Percentiles rank a stretch among this genome's conserved stretches.
Conservation (phyloP, 2,797 vertebrate species). For the Peromyscus eremicus region DNA sequence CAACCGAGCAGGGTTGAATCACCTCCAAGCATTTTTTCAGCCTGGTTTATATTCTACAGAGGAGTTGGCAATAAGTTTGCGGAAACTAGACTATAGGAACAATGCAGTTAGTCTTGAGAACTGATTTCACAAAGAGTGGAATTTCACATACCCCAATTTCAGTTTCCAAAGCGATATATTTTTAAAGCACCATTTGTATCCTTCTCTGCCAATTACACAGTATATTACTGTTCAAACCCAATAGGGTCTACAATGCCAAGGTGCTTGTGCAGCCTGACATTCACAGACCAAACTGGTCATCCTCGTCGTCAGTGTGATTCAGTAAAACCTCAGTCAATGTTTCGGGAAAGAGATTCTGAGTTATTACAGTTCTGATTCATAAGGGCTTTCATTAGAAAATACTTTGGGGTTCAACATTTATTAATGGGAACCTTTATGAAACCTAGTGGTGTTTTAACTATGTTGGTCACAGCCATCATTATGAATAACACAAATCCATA, state of each 20-base stretch:
- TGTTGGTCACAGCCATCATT: conserved; percentile 38
- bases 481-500: conserved; percentile 50
- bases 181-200: conserved; percentile 75
- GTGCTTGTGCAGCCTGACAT: conserved; percentile 75
- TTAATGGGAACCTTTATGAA: conserved; percentile 67
- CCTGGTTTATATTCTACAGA: conserved; percentile 60
- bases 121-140: conserved; percentile 68
- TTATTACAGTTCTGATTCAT: conserved; percentile 66
- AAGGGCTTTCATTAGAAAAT: conserved; percentile 79
- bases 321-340: conserved; percentile 77
- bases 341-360: conserved; percentile 66
- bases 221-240: conserved; percentile 75
- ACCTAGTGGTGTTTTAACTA: conserved; percentile 29
- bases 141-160: conserved; percentile 63
- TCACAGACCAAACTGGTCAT: conserved; percentile 76
- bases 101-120: conserved; percentile 63
- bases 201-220: conserved; percentile 70
- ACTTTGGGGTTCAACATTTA: conserved; percentile 59
- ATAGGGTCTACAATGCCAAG: conserved; percentile 63
- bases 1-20: conserved; percentile 48
- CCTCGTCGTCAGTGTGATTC: conserved; percentile 68
- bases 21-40: conserved; percentile 55
- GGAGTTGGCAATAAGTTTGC: conserved; percentile 55
- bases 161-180: conserved; percentile 70
- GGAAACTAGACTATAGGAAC: conserved; percentile 50